phyloP scores from a whole-genome alignment of 1,140 invertebrate genomes.

The Psilanteris sp. region DNA sequence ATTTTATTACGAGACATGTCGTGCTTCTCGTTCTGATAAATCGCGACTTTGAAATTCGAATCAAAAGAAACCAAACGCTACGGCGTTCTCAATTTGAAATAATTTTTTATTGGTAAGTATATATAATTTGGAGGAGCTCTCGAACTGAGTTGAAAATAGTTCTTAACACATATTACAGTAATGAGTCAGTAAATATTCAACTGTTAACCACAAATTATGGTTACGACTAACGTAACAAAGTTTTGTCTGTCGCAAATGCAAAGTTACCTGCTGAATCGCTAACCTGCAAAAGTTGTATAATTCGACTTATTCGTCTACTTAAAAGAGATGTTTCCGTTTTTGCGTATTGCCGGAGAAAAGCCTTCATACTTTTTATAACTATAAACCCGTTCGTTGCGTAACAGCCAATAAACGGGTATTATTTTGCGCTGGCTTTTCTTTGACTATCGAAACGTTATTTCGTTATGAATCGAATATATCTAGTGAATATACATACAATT shows the following conservation, averaged over 20 bases:
- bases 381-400: conserved; percentile 9
- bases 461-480: conserved; percentile 32
- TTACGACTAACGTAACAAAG: conserved; percentile 24
- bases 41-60: no score
- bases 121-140: background rate
- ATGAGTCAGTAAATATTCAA: conserved; percentile 44
- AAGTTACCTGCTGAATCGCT: conserved; percentile 30
- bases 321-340: conserved; percentile 21
- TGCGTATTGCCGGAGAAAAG: background rate
- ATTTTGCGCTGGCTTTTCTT: conserved; percentile 12
- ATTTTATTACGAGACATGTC: conserved; percentile 18
- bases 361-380: conserved; percentile 8
- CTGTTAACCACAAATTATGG: conserved; percentile 39
- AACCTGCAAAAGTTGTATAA: conserved; percentile 39
- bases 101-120: no score
- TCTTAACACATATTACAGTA: conserved; percentile 28
- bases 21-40: conserved; percentile 11
- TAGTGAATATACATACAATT: conserved; percentile 30
- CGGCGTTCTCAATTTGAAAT: no score
- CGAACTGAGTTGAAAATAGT: conserved; percentile 16
- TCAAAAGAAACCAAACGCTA: no score
- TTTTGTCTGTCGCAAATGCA: conserved; percentile 26
- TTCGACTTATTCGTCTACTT: conserved; percentile 29
- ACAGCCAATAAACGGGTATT: conserved; percentile 30
- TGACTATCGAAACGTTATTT: conserved; percentile 7